Base-by-base conservation (phyloP, 2,888 invertebrate genomes). In the Phalangium opilio region DNA sequence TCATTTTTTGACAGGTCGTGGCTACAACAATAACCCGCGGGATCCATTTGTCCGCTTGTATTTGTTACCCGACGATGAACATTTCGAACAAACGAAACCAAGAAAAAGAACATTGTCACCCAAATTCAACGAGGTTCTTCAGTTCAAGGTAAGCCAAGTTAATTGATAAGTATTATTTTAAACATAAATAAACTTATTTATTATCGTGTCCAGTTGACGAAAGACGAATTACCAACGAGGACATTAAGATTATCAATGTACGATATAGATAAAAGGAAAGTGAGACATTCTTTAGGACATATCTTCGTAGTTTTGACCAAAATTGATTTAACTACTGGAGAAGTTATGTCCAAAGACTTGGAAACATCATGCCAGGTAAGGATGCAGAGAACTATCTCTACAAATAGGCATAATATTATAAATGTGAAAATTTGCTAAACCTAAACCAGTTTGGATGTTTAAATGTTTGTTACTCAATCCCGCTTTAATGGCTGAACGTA, bases 271-370 rank as follows among this genome's bases (percentile, higher is more conserved):
- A 68, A 79, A 61, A 74, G 65, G 62, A 75, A 75, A 61, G 67
- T 74, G 42, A 72, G 74, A 50, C 76, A 77, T 61, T 72, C 79
- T 48, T 73, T 79, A 27, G 83, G 83, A 1, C 78, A 82, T 64
- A 75, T 81, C 49, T 73, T 79, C 5, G 74, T 78, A 53, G 77
- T 78, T 1, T 70, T 83, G 46, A 75, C 75, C 56, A 79, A 81
- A 56, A 63, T 79, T n/a, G 50, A 50, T 14, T 61, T 49, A 10
- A 17, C 44, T 17, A 32, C 43, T 8, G 47, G 48, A 2, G 43
- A 47, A 11, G 62, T 64, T 3, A 58, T 64, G 5, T 66, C 65
- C 64, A 55, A 63, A 54, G 67, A 67, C 50, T 54, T 67, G 34
- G 66, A 67, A 48, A 56, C 58, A 48, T 65, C 65, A 42, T 60